A percentile compares a stretch with the other conserved stretches of the same genome.
phyloP scores from a whole-genome alignment of 2,797 vertebrate genomes.

The Anolis apletophallus region DNA sequence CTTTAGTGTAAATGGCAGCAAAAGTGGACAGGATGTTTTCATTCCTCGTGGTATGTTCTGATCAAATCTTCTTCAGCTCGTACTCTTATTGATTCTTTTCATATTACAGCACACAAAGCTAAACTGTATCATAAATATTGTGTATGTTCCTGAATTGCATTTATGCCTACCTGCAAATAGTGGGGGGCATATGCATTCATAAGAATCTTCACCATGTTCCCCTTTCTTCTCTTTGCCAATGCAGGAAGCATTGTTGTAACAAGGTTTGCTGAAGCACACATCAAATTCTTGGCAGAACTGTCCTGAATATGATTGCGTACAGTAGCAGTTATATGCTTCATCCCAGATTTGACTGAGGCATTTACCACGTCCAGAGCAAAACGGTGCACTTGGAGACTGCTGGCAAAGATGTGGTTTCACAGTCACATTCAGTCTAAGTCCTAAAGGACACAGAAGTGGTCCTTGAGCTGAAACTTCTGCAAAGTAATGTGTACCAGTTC shows the following conservation, averaged over 20 bases:
- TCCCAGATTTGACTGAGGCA: slow-evolving; percentile 82
- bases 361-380: slow-evolving; percentile 85
- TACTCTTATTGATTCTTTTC: background rate
- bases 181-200: slow-evolving; percentile 80
- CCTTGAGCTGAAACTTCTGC: slow-evolving; percentile 76
- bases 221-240: slow-evolving; percentile 71
- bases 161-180: slow-evolving; percentile 82
- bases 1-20: background rate
- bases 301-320: slow-evolving; percentile 80
- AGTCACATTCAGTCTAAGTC: slow-evolving; percentile 83
- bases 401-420: slow-evolving; percentile 84
- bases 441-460: slow-evolving; percentile 76
- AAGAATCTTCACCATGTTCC: slow-evolving; percentile 72
- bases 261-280: slow-evolving; percentile 79
- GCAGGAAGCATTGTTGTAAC: slow-evolving; percentile 82
- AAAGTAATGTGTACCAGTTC: slow-evolving; percentile 84
- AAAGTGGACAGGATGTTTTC: background rate
- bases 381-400: slow-evolving; percentile 72
- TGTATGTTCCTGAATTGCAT: background rate
- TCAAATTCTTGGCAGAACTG: slow-evolving; percentile 85
- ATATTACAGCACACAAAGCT: background rate
- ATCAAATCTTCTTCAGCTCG: background rate
- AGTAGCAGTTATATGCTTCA: slow-evolving; percentile 80
- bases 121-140: background rate
- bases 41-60: background rate